These are phyloP conservation scores for Pogonus chalceus DNA, from an alignment of 1,140 invertebrate genomes.

Conservation along the genomic window DNA sequence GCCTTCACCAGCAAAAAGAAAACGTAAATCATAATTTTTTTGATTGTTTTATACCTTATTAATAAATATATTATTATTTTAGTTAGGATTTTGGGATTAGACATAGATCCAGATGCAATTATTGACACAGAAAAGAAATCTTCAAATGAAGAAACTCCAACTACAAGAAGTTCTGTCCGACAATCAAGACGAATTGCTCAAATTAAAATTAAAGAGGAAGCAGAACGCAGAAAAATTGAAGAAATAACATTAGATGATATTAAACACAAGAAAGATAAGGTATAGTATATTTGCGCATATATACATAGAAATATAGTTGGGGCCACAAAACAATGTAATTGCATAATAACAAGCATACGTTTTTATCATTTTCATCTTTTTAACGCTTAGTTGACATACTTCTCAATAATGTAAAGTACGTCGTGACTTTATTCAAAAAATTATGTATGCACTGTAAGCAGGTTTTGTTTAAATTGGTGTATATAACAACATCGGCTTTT, in stretches of 20 bases:
- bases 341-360: too few species aligned
- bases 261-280: slow-evolving; percentile 35
- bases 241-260: slow-evolving; percentile 52
- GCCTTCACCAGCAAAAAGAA: slow-evolving; percentile 1
- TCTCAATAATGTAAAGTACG: too few species aligned
- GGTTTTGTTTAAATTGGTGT: too few species aligned
- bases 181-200: slow-evolving; percentile 74
- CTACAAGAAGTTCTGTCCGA: slow-evolving; percentile 44
- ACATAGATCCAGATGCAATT: slow-evolving; percentile 38
- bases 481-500: too few species aligned
- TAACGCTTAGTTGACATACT: too few species aligned
- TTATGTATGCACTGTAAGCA: too few species aligned
- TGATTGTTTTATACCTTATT: slow-evolving; percentile 5
- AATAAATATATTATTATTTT: slow-evolving; percentile 11
- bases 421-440: too few species aligned
- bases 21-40: slow-evolving; percentile 6
- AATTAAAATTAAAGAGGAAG: slow-evolving; percentile 74
- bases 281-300: slow-evolving; percentile 15
- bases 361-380: too few species aligned
- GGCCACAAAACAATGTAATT: too few species aligned
- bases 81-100: slow-evolving; percentile 37
- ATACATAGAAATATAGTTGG: slow-evolving; percentile 22
- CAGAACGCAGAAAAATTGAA: slow-evolving; percentile 59
- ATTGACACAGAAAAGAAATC: slow-evolving; percentile 28
- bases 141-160: slow-evolving; percentile 28